Evolutionary conservation across 2,888 invertebrate genomes (phyloP).

Genomic region (Dermolepida albohirtum): DNA sequence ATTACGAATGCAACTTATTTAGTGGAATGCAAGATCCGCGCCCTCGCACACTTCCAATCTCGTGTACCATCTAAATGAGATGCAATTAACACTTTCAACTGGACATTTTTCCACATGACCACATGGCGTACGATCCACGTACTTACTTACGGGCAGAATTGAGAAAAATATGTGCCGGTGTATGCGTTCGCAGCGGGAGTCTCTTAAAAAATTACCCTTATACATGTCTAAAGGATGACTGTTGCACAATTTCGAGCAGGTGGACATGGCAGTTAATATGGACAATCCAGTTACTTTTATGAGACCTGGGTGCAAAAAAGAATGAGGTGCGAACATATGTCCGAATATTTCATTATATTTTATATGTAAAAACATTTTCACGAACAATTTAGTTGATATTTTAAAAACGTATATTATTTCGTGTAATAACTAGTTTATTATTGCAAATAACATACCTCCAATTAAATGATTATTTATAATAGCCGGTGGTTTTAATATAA

Average conservation of each 20-base stretch:
- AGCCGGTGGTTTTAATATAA: too few relatives aligned
- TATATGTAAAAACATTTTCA: too few relatives aligned
- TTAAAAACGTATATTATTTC: too few relatives aligned
- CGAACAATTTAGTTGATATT: too few relatives aligned
- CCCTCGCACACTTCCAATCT: conserved; percentile 56
- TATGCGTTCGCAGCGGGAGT: conserved; percentile 5
- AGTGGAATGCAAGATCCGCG: conserved; percentile 55
- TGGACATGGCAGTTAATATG: too few relatives aligned
- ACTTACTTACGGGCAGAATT: conserved; percentile 6
- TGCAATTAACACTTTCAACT: conserved; percentile 59
- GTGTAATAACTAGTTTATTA: too few relatives aligned
- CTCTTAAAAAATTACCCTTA: conserved; percentile 4
- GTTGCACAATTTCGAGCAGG: conserved; percentile 10
- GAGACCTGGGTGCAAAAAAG: too few relatives aligned
- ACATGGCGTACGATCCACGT: conserved; percentile 13
- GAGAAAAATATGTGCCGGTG: neutral
- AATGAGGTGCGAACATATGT: too few relatives aligned
- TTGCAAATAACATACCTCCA: too few relatives aligned
- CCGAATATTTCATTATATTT: too few relatives aligned
- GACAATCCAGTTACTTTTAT: too few relatives aligned
- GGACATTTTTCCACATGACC: conserved; percentile 44
- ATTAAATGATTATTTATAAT: too few relatives aligned
- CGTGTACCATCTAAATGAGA: conserved; percentile 59
- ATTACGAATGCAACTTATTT: conserved; percentile 56
- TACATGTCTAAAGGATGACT: conserved; percentile 4